A percentile compares a stretch with the other conserved stretches of the same genome.
Conservation (phyloP, 2,888 invertebrate genomes). For the Oscheius sp. region DNA sequence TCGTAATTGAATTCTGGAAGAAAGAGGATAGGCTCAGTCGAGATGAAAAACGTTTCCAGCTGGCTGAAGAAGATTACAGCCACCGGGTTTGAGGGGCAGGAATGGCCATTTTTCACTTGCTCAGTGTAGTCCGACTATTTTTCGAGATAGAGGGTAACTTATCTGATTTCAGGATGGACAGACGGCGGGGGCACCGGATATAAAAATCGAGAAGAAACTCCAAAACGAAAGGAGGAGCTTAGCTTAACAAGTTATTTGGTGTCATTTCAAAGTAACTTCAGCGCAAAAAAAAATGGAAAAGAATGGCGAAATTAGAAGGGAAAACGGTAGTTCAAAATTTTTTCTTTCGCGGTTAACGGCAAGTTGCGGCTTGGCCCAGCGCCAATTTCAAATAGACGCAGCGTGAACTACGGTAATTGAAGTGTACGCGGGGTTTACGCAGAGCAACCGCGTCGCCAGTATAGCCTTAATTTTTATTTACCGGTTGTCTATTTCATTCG, state of each 20-base stretch:
- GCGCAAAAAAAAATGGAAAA: neutral
- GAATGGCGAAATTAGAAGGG: neutral
- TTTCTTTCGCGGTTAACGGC: slow-evolving; percentile 12
- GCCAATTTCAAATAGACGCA: neutral
- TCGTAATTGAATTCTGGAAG: neutral
- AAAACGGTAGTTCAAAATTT: slow-evolving; percentile 24
- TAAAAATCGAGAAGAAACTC: too few species aligned
- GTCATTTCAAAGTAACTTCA: too few species aligned
- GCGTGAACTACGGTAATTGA: neutral
- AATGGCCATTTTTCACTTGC: slow-evolving; percentile 5
- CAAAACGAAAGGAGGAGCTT: too few species aligned
- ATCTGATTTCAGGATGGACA: too few species aligned
- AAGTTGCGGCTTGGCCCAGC: slow-evolving; percentile 9
- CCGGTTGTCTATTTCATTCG: neutral
- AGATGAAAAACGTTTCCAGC: slow-evolving; percentile 2
- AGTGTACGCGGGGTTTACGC: slow-evolving; percentile 19
- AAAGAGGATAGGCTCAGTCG: slow-evolving; percentile 3
- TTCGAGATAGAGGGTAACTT: too few species aligned
- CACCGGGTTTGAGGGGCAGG: neutral
- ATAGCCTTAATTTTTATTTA: neutral
- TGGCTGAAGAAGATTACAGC: slow-evolving; percentile 9
- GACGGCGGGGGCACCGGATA: too few species aligned
- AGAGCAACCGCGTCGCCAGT: neutral
- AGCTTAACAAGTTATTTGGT: too few species aligned
- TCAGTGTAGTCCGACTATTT: neutral